Evolutionary conservation across 1,140 invertebrate genomes (phyloP).

Genomic region (Bombus waltoni): DNA sequence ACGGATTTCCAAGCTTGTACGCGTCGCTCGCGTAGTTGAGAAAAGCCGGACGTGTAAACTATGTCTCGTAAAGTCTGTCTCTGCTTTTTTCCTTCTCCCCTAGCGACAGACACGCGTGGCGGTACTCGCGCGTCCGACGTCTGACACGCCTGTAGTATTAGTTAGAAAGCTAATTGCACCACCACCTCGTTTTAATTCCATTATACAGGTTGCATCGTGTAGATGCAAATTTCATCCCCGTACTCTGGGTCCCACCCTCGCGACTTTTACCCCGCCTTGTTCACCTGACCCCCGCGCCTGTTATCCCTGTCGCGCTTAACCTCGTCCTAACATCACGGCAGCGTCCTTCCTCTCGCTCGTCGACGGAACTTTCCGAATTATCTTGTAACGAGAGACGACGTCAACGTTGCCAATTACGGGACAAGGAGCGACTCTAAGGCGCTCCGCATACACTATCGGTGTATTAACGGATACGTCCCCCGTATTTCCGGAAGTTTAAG

Average conservation of each 20-base stretch:
- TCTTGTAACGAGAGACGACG: conserved; percentile 73
- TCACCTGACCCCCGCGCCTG: conserved; percentile 17
- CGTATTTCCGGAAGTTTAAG: conserved; percentile 56
- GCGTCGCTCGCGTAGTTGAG: not conserved
- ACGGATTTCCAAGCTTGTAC: not conserved
- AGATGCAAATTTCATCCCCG: conserved; percentile 74
- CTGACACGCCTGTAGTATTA: conserved; percentile 58
- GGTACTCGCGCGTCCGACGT: conserved; percentile 11
- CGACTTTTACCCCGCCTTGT: conserved; percentile 9
- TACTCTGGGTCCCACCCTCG: not conserved
- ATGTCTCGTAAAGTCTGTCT: not conserved
- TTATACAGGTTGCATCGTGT: conserved; percentile 72
- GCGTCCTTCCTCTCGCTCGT: conserved; percentile 14
- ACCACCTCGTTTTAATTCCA: conserved; percentile 78
- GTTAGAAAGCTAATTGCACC: conserved; percentile 72
- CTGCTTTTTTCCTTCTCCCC: not conserved
- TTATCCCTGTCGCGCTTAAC: conserved; percentile 35
- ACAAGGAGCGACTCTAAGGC: conserved; percentile 58
- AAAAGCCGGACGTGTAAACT: conserved; percentile 17
- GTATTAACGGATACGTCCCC: conserved; percentile 36
- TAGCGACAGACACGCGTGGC: not conserved
- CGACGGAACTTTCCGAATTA: conserved; percentile 77
- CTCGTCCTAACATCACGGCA: conserved; percentile 30
- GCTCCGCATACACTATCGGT: conserved; percentile 30
- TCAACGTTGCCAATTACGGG: conserved; percentile 69